Base-by-base conservation (phyloP, 1,140 invertebrate species). In the Planococcus citri region DNA sequence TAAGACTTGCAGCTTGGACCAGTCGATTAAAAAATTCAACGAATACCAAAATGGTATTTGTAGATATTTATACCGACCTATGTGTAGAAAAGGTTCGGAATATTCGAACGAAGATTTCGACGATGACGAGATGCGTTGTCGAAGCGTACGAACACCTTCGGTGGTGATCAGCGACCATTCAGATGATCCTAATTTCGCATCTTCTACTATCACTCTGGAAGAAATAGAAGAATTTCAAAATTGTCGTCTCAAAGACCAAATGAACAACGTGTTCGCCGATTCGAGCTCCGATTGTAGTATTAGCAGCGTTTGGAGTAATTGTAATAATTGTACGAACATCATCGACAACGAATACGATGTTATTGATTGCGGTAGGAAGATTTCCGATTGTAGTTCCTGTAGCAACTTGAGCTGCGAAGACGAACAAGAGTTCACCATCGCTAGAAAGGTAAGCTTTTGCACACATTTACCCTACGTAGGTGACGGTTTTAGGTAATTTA, bases 141-240 rank as follows among this genome's bases (percentile, higher is more conserved):
- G 87, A 0, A 87, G 84, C 73, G 87, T 88, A 75, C 77, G 89
- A 29, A 90, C 89, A 0, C 89, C 90, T 0, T 90, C 88, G 21
- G 89, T 92, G 20, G 88, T 92, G 1, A 87, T 92, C 1, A 90
- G 88, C 73, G 90, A 92, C 76, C 90, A 90, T 75, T 90, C 88
- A 0, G 88, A 91, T 75, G 88, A 88, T 72, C 79, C 79, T 9
- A 78, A 78, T 38, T 72, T 72, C 21, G 70, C 72, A 21, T 72
- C 72, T 1, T 72, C 73, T 10, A 69, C 72, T 8, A 82, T 86
- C 2, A 85, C 84, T 8, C 78, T 84, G 57, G 85, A 87, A 73
- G 86, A 87, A 75, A 83, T 86, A 73, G 83, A 85, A 74, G 84
- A 85, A 77, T 80, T 86, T 73, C 78, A 73, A 64, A 64, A 64